Evolutionary conservation across 2,888 invertebrate species (phyloP).

Genomic region (Pyrrhosoma nymphula): DNA sequence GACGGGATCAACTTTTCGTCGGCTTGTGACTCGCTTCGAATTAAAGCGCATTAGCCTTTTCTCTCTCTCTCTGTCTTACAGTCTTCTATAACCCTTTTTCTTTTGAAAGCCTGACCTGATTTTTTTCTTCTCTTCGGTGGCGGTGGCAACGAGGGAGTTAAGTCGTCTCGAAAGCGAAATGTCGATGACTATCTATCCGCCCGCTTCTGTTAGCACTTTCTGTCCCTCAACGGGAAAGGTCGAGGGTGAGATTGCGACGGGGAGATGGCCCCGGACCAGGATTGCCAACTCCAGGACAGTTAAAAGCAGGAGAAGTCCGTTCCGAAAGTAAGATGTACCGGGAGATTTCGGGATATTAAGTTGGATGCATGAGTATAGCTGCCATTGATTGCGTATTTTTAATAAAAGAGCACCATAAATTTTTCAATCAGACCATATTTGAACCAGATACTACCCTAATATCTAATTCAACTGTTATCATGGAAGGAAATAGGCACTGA

Average conservation of each 20-base stretch:
- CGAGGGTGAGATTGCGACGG: neutral
- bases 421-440: too few species aligned
- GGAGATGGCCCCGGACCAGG: neutral
- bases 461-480: too few species aligned
- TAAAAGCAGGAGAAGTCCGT: too few species aligned
- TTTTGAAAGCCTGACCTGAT: neutral
- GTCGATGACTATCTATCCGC: neutral
- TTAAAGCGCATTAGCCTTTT: neutral
- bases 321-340: too few species aligned
- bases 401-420: too few species aligned
- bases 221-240: neutral
- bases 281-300: too few species aligned
- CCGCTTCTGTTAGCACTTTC: conserved; percentile 2
- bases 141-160: neutral
- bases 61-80: neutral
- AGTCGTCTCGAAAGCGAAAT: neutral
- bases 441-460: too few species aligned
- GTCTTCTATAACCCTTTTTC: neutral
- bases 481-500: too few species aligned
- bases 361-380: too few species aligned
- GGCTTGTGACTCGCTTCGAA: neutral
- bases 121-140: neutral
- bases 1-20: neutral
- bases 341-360: too few species aligned
- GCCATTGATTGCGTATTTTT: too few species aligned